Percentiles rank a stretch among this genome's conserved stretches.
Conservation (phyloP, 2,797 vertebrate genomes). For the Euthynnus affinis region DNA sequence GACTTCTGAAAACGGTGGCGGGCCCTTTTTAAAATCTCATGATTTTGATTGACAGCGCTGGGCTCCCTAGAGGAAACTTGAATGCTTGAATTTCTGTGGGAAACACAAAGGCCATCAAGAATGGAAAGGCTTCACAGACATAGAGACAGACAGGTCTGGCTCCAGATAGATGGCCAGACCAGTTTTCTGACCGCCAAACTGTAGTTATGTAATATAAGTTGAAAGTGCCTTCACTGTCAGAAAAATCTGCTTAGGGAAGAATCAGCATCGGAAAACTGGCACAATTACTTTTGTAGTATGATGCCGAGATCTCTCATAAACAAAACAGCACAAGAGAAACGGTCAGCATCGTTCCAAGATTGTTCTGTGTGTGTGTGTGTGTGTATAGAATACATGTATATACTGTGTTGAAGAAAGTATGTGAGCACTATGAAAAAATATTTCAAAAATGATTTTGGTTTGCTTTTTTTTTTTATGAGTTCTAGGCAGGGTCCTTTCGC, state of each 20-base stretch:
- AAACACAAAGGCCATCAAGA: constrained; percentile 69
- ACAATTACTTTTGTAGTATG: background rate
- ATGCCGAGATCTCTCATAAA: constrained; percentile 20
- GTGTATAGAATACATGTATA: background rate
- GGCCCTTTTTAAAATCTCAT: constrained; percentile 52
- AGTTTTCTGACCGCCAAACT: constrained; percentile 42
- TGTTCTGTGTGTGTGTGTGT: constrained; percentile 1
- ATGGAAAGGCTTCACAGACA: constrained; percentile 57
- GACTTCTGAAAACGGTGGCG: constrained; percentile 49
- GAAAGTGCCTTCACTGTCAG: constrained; percentile 26
- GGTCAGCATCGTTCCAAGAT: constrained; percentile 4
- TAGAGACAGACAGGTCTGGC: constrained; percentile 65
- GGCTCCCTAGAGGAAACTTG: constrained; percentile 69
- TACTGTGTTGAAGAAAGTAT: constrained; percentile 10
- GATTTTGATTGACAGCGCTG: constrained; percentile 74
- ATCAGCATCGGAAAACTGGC: background rate
- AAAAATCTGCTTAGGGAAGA: constrained; percentile 22
- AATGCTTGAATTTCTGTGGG: constrained; percentile 74
- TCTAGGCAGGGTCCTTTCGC: constrained; percentile 24
- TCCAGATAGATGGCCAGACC: constrained; percentile 63
- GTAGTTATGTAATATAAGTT: constrained; percentile 67
- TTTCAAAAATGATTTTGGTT: background rate
- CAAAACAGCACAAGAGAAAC: constrained; percentile 3
- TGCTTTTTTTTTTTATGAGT: constrained; percentile 21
- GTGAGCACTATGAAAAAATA: constrained; percentile 6